Base-by-base conservation (phyloP, 1,140 invertebrate genomes). In the Formica exsecta region DNA sequence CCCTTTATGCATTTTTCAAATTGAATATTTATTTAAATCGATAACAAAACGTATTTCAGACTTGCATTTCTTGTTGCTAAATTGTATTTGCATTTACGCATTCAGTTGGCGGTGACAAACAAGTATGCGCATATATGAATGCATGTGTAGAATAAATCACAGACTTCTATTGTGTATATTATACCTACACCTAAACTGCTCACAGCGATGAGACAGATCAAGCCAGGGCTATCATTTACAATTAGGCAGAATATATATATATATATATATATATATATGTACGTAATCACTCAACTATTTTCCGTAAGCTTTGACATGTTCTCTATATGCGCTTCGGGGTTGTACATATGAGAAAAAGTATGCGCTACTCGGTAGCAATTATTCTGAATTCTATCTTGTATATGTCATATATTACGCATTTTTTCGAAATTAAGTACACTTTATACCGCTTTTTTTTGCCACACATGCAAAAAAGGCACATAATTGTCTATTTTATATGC, bases 261-360 rank as follows among this genome's bases (percentile, higher is more conserved):
- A 32, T 32, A 32, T 32, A 32, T 32, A 32, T 32, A 32, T 32
- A 32, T 32, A 32, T 32, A 32, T 32, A 32, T 11, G 48, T 29
- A 41, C 44, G 5, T 44, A 59, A 51, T 81, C 36, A 73, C 36
- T 83, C 54, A 44, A 74, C 38, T 74, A 74, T 81, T 73, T 81
- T 51, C 48, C 48, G n/a, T 59, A 62, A 73, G 79, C 79, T 73
- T 32, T 61, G 54, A 29, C 38, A 6, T 22, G 19, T 38, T 36
- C 54, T 22, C 71, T 38, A 48, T 32, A 83, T 48, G 38, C 79
- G 54, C 38, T 74, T 74, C 48, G n/a, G 36, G 54, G 29, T 74
- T 36, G 19, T 22, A 54, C 25, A 13, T 11, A 6, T 48, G 11
- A 2, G n/a, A 48, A 8, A 73, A 83, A 44, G 61, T 59, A 25